Base-by-base conservation (phyloP, 2,113 vertebrate species). In the Salminus brasiliensis region DNA sequence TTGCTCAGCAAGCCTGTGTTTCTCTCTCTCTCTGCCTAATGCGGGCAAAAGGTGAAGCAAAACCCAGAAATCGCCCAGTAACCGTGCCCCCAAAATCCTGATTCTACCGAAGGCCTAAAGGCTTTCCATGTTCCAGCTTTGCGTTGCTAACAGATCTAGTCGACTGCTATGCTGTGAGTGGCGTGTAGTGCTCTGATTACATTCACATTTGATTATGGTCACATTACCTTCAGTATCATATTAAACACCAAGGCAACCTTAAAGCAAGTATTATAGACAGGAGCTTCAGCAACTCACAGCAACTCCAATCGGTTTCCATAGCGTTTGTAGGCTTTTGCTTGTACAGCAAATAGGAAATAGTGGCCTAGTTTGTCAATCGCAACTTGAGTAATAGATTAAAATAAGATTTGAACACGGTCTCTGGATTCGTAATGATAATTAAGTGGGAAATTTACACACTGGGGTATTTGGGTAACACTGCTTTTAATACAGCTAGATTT, bases 21-120 rank as follows among this genome's bases (percentile, higher is more conserved):
- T 73, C 78, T 75, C 66, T 87, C 68, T 88, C 84, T 87, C 66
- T 88, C 84, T 89, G 86, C 86, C 85, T 85, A 72, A 71, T 72
- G 84, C 81, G 79, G 85, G 87, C 84, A 85, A 88, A 91, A 89
- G 87, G 89, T 91, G 82, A 91, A 85, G 85, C 83, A 70, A 62
- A 32, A 45, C 5, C 2, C 16, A 30, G 18, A 69, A 43, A 30
- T n/a, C 11, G 5, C 21, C 3, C 5, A 43, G 23, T 57, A 25
- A 27, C 25, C 25, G 2, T 10, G 5, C 21, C 15, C 10, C 16
- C 27, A 29, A 65, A 39, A 34, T 53, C 10, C 23, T 57, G 8
- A 43, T 43, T 29, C 15, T 32, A 3, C 4, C 59, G 32, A 25
- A 16, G 10, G 13, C 4, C 9, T 34, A 21, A 39, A 41, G 30